Conservation (phyloP, 1,140 invertebrate genomes). For the Lordiphosa clarofinis region DNA sequence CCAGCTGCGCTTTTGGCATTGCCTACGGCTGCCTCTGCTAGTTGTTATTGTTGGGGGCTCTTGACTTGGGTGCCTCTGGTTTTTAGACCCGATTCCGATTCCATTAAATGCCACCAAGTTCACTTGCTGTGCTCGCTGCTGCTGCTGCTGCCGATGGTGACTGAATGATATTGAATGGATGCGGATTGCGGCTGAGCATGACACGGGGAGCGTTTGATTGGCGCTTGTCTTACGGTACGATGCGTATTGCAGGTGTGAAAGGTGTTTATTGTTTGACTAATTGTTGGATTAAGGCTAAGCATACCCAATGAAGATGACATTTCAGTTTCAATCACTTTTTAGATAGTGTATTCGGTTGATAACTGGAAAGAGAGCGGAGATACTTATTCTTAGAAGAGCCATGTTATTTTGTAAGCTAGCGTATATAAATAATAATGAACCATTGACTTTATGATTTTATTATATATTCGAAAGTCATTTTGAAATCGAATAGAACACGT, state of each 20-base stretch:
- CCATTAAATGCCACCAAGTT: conserved; percentile 72
- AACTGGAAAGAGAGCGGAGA: no score
- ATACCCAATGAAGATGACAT: conserved; percentile 48
- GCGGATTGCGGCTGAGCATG: conserved; percentile 41
- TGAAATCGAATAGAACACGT: no score
- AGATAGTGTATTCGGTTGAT: no score
- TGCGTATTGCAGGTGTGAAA: conserved; percentile 59
- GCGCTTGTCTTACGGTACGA: conserved; percentile 10
- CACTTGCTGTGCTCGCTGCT: conserved; percentile 48
- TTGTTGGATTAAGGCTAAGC: conserved; percentile 62
- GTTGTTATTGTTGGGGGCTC: conserved; percentile 29
- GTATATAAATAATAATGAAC: no score
- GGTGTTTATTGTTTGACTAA: conserved; percentile 71
- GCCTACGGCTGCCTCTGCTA: conserved; percentile 31
- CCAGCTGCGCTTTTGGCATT: conserved; percentile 57
- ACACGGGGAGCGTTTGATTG: conserved; percentile 25
- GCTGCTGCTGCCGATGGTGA: conserved; percentile 53
- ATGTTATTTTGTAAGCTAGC: no score
- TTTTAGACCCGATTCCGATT: conserved; percentile 13
- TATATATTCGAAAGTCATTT: no score
- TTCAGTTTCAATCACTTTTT: no score
- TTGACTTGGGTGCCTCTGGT: conserved; percentile 51
- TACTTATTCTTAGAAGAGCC: no score
- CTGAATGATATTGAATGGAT: conserved; percentile 69
- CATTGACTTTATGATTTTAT: no score